Conservation (phyloP, 2,113 vertebrate species). For the Chaenocephalus aceratus region DNA sequence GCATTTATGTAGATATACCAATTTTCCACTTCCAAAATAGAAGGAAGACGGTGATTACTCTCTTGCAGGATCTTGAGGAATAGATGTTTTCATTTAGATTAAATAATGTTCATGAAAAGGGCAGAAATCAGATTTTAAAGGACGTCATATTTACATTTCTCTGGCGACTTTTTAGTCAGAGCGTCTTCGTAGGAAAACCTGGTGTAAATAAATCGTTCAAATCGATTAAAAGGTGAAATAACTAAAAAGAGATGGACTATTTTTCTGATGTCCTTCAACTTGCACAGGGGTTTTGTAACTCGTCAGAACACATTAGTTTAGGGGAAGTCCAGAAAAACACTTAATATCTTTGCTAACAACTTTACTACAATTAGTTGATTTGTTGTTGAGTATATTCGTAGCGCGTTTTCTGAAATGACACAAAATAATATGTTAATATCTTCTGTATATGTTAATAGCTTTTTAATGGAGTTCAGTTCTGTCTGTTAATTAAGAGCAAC, state of each 20-base stretch:
- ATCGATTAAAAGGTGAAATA: background rate
- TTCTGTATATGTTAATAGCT: background rate
- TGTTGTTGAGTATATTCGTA: background rate
- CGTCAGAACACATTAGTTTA: background rate
- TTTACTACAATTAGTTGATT: background rate
- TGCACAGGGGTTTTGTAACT: background rate
- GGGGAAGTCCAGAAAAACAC: background rate
- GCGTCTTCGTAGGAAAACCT: background rate
- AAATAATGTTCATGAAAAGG: background rate
- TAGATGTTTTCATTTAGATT: background rate
- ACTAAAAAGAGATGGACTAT: background rate
- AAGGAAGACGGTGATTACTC: background rate
- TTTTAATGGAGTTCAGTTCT: background rate
- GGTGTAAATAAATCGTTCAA: background rate
- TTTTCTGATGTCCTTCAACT: background rate
- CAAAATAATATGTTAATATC: background rate
- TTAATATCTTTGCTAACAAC: background rate
- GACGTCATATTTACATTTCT: background rate
- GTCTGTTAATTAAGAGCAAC: no score
- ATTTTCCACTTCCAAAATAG: background rate
- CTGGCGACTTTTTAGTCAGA: background rate
- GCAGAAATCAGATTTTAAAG: background rate
- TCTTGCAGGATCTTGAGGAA: background rate
- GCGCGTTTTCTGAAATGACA: background rate
- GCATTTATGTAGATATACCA: constrained; percentile 3